Conservation (phyloP, 2,888 invertebrate genomes). For the Melanargia galathea region DNA sequence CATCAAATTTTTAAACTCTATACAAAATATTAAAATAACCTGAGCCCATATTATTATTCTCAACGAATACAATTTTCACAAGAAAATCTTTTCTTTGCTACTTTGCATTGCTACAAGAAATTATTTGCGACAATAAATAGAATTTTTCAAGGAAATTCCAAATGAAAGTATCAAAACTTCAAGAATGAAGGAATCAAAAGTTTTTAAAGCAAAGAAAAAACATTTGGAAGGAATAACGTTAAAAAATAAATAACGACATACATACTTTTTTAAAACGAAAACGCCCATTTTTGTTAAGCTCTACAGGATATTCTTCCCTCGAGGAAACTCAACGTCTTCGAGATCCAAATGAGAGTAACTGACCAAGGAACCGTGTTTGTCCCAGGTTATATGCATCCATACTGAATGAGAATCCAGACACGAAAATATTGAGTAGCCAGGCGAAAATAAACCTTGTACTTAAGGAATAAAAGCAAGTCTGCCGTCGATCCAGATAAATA, state of each 20-base stretch:
- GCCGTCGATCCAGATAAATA: conserved; percentile 60
- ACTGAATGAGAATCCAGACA: conserved; percentile 52
- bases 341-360: conserved; percentile 55
- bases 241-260: conserved; percentile 28
- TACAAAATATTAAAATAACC: background rate
- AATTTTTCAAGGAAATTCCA: background rate
- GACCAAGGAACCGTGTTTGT: conserved; percentile 51
- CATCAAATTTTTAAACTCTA: background rate
- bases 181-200: background rate
- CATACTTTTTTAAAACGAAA: conserved; percentile 64
- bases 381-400: conserved; percentile 66
- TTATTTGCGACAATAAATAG: too few species aligned
- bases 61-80: background rate
- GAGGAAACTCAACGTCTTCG: conserved; percentile 43
- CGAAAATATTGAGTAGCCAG: conserved; percentile 47
- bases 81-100: background rate
- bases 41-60: background rate
- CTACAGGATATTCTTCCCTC: conserved; percentile 35
- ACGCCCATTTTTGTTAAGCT: conserved; percentile 56
- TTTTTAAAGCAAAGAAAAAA: background rate
- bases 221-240: background rate
- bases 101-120: background rate
- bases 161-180: background rate
- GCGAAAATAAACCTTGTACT: conserved; percentile 53
- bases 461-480: conserved; percentile 45